A percentile compares a stretch with the other conserved stretches of the same genome.
These are phyloP conservation scores for Campylomormyrus tamandua DNA, from an alignment of 2,113 vertebrate species.

Conservation along the genomic window DNA sequence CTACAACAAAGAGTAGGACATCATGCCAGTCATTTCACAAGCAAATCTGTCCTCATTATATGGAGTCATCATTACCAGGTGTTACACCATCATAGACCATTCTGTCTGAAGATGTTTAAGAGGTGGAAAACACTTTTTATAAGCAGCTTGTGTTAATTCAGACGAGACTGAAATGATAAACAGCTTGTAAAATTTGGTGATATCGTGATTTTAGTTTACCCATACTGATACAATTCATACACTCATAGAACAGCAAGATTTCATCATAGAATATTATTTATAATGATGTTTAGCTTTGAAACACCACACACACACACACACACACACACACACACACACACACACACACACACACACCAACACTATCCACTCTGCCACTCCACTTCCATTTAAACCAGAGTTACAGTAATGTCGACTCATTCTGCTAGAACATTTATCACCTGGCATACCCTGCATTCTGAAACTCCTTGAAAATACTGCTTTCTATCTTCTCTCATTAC, in stretches of 20 bases:
- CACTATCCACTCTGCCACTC: background rate
- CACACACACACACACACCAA: background rate
- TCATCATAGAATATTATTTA: background rate
- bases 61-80: background rate
- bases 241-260: background rate
- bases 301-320: background rate
- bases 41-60: background rate
- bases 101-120: background rate
- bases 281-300: background rate
- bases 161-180: background rate
- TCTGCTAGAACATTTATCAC: constrained; percentile 21
- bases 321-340: background rate
- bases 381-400: background rate
- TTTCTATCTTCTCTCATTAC: constrained; percentile 37
- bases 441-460: constrained; percentile 29
- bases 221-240: background rate
- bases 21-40: background rate
- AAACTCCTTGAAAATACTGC: constrained; percentile 29
- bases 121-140: background rate
- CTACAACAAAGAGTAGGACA: background rate
- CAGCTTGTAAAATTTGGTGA: background rate
- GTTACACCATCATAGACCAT: background rate
- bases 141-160: background rate
- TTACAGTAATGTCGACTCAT: constrained; percentile 1
- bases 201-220: background rate